Evolutionary conservation across 2,797 vertebrate genomes (phyloP), one percentile per base, ranked within the genome.

Genomic region (Poecilia velifera): DNA sequence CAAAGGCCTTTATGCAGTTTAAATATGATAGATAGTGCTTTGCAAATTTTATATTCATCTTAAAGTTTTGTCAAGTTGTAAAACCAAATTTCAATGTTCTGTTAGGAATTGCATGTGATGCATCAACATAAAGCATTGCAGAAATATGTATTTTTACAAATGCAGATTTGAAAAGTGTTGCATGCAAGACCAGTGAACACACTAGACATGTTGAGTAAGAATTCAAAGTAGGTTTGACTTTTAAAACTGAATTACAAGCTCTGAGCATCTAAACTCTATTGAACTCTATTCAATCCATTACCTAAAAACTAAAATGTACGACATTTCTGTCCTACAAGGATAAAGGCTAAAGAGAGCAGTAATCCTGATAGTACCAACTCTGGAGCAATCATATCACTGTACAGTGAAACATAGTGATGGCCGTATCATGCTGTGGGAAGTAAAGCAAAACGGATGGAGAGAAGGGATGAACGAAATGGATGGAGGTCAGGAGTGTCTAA

Each of bases 401-500:
- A 39, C 36, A 68, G 36, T 22, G 20, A 41, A 68, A 68, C 20
- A 41, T 4, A 10, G 20, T 25, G 64, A 39, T 41, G 64, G 64
- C 9, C 12, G 34, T 68, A 39, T 68, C 36, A 39, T 68, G 20
- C 64, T 1, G 1, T 39, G 64, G 34, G 8, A 68, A 68, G 64
- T 10, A 68, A 22, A 22, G 36, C 18, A 10, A 41, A 4, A 20
- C 7, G 41, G 64, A 68, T 41, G 2, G 36, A 14, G 64, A 66
- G 18, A 39, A 39, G 39, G 10, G 20, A 16, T 22, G 22, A 43
- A 25, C 5, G n/a, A n/a, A 43, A 25, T 70, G 22, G n/a, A 43
- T 41, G 22, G 10, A 25, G 43, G 25, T 43, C 10, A 36, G 1
- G 0, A 7, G 53, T 41, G 80, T 82, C 36, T 43, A 9, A 98